Percentiles rank a stretch among this genome's conserved stretches.
Evolutionary conservation across 2,888 invertebrate species (phyloP).

Genomic region (Oscheius sp.): DNA sequence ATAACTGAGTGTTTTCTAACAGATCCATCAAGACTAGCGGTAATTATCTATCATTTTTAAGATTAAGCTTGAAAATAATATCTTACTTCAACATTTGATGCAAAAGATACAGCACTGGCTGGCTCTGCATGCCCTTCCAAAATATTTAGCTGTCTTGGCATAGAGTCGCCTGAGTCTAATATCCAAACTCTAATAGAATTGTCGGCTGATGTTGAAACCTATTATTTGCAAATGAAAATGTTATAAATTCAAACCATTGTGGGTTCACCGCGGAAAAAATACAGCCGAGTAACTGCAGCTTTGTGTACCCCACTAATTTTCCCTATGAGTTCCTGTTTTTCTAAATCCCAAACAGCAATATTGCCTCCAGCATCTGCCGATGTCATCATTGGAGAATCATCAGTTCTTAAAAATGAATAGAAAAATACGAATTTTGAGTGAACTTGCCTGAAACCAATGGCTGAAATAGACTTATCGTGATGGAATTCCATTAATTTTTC

Average conservation of each 20-base stretch:
- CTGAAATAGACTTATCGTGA: conserved; percentile 81
- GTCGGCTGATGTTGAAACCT: conserved; percentile 63
- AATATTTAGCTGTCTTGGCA: conserved; percentile 69
- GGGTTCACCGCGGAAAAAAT: conserved; percentile 87
- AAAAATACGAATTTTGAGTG: no score
- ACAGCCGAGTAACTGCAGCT: conserved; percentile 81
- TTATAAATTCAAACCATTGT: conserved; percentile 77
- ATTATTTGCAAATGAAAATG: conserved; percentile 10
- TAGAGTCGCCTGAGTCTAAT: conserved; percentile 88
- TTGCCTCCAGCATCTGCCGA: conserved; percentile 76
- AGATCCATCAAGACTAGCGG: conserved; percentile 61
- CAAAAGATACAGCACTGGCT: conserved; percentile 45
- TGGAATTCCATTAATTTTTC: conserved; percentile 80
- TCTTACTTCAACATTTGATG: conserved; percentile 37
- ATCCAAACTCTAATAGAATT: conserved; percentile 74
- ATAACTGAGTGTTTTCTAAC: conserved; percentile 58
- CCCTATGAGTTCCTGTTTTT: conserved; percentile 77
- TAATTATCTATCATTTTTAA: conserved; percentile 38
- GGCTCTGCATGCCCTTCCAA: conserved; percentile 72
- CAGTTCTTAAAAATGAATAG: conserved; percentile 52
- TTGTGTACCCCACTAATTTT: conserved; percentile 84
- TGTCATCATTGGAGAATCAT: conserved; percentile 61
- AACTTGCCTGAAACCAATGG: conserved; percentile 60
- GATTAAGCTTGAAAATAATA: no score
- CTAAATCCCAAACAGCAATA: conserved; percentile 90